Percentiles rank a stretch among this genome's conserved stretches.
Evolutionary conservation across 2,113 vertebrate species (phyloP).

Genomic region (Nycticorax nycticorax): DNA sequence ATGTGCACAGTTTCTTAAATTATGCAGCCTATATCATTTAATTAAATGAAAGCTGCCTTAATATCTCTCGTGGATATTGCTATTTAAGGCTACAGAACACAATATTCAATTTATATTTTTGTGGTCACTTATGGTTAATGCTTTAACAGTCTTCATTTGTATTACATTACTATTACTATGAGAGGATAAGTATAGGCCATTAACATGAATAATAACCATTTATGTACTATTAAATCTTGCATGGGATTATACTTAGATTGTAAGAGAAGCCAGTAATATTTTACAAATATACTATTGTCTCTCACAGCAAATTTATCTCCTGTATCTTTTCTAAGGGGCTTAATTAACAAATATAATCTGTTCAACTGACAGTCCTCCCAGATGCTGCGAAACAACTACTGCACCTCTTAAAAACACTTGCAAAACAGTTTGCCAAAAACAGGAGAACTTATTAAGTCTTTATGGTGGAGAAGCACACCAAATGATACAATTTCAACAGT

Average conservation of each 20-base stretch:
- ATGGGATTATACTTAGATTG: neutral
- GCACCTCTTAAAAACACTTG: neutral
- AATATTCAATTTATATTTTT: neutral
- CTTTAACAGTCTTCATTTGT: neutral
- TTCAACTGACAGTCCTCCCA: neutral
- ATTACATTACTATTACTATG: neutral
- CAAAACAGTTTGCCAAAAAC: neutral
- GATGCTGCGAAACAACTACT: neutral
- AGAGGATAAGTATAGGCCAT: neutral
- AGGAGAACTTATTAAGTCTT: neutral
- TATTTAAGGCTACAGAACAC: neutral
- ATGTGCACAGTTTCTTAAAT: neutral
- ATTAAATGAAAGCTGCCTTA: neutral
- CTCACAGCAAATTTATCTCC: neutral
- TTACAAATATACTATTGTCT: neutral
- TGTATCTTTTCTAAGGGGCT: neutral
- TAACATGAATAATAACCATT: neutral
- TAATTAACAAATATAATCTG: neutral
- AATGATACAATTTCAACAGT: neutral
- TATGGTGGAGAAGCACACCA: neutral
- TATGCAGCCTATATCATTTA: neutral
- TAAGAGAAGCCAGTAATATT: neutral
- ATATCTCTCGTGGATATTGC: neutral
- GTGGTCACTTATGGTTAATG: neutral
- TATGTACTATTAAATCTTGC: neutral